A percentile compares a stretch with the other conserved stretches of the same genome.
phyloP scores from a whole-genome alignment of 1,140 invertebrate genomes.

The Drosophila sp. region DNA sequence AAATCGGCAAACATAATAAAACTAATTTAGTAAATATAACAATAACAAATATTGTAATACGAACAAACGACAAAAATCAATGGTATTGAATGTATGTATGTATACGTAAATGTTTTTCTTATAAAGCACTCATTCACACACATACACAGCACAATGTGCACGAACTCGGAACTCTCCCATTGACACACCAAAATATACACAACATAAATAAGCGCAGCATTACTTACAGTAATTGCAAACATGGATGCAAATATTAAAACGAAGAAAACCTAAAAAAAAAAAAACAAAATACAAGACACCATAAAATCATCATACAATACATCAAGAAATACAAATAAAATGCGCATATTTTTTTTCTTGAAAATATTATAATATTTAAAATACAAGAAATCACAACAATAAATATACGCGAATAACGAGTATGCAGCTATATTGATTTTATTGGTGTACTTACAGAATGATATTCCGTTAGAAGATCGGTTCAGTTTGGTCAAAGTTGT shows the following conservation, averaged over 20 bases:
- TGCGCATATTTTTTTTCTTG: constrained; percentile 70
- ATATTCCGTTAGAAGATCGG: too few species aligned
- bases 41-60: constrained; percentile 30
- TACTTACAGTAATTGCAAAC: constrained; percentile 27
- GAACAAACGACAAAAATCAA: constrained; percentile 25
- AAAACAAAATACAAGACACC: neutral
- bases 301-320: constrained; percentile 22
- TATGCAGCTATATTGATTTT: constrained; percentile 1
- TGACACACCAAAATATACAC: constrained; percentile 17
- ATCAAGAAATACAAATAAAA: constrained; percentile 30
- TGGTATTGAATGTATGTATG: constrained; percentile 47
- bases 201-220: constrained; percentile 10
- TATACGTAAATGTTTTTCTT: constrained; percentile 68
- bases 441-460: neutral
- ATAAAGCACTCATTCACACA: constrained; percentile 57
- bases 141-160: too few species aligned
- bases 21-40: constrained; percentile 26
- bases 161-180: too few species aligned
- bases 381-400: constrained; percentile 75
- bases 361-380: constrained; percentile 70
- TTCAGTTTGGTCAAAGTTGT: too few species aligned
- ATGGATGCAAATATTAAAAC: constrained; percentile 18
- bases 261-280: constrained; percentile 17
- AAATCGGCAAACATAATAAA: constrained; percentile 35
- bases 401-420: constrained; percentile 71